phyloP scores from a whole-genome alignment of 2,888 invertebrate genomes.

The Stegophylla sp. region DNA sequence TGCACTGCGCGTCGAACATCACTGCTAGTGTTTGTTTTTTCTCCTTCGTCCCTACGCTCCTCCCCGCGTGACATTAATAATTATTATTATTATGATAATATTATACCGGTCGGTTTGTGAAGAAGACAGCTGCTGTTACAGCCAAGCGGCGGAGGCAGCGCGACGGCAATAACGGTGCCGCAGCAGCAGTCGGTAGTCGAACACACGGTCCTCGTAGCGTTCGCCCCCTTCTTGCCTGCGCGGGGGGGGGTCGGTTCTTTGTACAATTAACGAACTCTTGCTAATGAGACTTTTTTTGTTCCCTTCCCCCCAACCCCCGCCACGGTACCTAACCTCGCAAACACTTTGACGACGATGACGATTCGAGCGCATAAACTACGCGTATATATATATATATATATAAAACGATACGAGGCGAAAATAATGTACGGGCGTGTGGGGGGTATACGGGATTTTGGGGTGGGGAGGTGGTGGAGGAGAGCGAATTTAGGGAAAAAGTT shows the following conservation, averaged over 20 bases:
- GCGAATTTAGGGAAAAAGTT: conserved; percentile 7
- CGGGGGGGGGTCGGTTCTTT: conserved; percentile 27
- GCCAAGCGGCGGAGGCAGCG: neutral
- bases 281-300: conserved; percentile 54
- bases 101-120: conserved; percentile 12
- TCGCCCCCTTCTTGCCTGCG: conserved; percentile 13
- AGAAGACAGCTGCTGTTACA: too few relatives aligned
- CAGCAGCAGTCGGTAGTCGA: conserved; percentile 21
- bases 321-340: neutral
- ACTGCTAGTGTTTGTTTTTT: neutral
- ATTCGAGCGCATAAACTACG: conserved; percentile 48
- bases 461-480: neutral
- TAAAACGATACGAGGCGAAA: conserved; percentile 3
- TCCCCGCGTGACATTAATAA: neutral
- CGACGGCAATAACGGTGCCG: neutral
- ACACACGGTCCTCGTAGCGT: conserved; percentile 14
- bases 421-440: neutral
- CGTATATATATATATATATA: too few relatives aligned
- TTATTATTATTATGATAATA: conserved; percentile 7
- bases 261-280: conserved; percentile 56
- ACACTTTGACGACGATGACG: conserved; percentile 56
- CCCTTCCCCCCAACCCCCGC: neutral
- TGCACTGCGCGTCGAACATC: too few relatives aligned
- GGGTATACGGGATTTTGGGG: neutral
- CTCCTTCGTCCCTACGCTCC: too few relatives aligned